Conservation (phyloP, 2,797 vertebrate species). For the Podarcis lilfordi region DNA sequence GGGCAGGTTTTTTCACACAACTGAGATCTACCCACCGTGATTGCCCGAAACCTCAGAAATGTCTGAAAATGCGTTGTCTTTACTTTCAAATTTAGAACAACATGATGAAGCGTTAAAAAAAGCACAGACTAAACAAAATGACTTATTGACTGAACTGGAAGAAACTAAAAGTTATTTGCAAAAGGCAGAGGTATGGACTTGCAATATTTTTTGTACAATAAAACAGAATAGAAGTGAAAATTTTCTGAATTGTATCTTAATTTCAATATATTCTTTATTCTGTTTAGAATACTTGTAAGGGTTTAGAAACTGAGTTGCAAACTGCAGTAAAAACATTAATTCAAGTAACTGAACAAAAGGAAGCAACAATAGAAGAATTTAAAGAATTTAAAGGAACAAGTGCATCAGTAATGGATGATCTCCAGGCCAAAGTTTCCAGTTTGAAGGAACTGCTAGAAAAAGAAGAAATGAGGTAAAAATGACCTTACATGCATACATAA, state of each 20-base stretch:
- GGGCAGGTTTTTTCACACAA: too few species aligned
- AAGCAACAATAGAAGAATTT: slow-evolving; percentile 80
- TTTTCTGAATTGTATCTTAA: background rate
- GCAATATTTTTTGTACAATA: slow-evolving; percentile 29
- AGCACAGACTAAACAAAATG: slow-evolving; percentile 77
- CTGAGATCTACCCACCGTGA: too few species aligned
- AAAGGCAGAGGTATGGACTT: slow-evolving; percentile 81
- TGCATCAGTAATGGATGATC: slow-evolving; percentile 75
- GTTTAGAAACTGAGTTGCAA: slow-evolving; percentile 78
- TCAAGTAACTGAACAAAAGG: slow-evolving; percentile 81
- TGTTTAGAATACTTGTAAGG: slow-evolving; percentile 77
- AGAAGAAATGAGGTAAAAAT: slow-evolving; percentile 83
- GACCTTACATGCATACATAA: too few species aligned
- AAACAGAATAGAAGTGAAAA: background rate
- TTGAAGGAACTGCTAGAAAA: slow-evolving; percentile 79
- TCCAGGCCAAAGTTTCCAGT: slow-evolving; percentile 74
- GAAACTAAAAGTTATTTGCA: slow-evolving; percentile 75
- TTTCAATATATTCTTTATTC: slow-evolving; percentile 40
- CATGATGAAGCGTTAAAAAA: slow-evolving; percentile 80
- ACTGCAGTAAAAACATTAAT: slow-evolving; percentile 75
- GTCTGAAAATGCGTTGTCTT: slow-evolving; percentile 19
- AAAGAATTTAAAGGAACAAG: slow-evolving; percentile 77
- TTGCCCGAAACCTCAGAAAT: slow-evolving; percentile 4
- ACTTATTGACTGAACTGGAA: slow-evolving; percentile 81
- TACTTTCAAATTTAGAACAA: slow-evolving; percentile 75